phyloP scores from a whole-genome alignment of 2,113 vertebrate genomes.

The Castor canadensis region DNA sequence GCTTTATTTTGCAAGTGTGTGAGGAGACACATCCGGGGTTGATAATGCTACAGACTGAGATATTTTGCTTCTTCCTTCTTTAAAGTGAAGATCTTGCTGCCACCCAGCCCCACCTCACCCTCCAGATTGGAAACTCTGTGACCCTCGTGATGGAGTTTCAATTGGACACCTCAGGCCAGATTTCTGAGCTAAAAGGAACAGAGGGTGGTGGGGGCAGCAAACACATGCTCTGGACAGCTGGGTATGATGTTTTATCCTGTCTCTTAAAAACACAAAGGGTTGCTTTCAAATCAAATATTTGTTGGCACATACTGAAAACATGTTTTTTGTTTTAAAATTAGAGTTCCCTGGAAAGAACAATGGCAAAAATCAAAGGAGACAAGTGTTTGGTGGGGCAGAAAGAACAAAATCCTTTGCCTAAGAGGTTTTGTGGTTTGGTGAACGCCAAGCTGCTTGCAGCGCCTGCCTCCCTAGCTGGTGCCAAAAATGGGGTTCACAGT shows the following conservation, averaged over 20 bases:
- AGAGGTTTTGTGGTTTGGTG: not conserved
- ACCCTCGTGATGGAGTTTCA: not conserved
- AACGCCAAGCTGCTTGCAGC: not conserved
- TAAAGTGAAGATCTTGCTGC: conserved; percentile 23
- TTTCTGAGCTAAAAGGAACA: conserved; percentile 44
- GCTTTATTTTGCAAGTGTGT: conserved; percentile 36
- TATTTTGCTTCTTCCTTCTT: conserved; percentile 52
- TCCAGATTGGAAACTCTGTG: conserved; percentile 68
- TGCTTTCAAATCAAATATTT: conserved; percentile 67
- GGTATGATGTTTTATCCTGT: conserved; percentile 60
- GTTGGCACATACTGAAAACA: conserved; percentile 68
- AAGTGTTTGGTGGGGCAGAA: conserved; percentile 54
- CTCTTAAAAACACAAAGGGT: conserved; percentile 64
- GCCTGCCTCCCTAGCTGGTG: not conserved
- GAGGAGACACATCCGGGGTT: conserved; percentile 37
- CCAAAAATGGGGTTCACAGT: not conserved
- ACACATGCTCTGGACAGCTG: conserved; percentile 57
- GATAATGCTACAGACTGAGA: not conserved
- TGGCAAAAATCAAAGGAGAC: conserved; percentile 58
- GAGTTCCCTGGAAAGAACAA: conserved; percentile 75
- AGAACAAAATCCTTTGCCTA: conserved; percentile 7
- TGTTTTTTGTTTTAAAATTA: conserved; percentile 71
- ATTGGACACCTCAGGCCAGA: conserved; percentile 19
- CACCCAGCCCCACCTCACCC: conserved; percentile 6
- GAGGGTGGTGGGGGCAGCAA: not conserved